These are phyloP conservation scores for Polydrusus cervinus DNA, from an alignment of 2,888 invertebrate species.

Conservation along the genomic window DNA sequence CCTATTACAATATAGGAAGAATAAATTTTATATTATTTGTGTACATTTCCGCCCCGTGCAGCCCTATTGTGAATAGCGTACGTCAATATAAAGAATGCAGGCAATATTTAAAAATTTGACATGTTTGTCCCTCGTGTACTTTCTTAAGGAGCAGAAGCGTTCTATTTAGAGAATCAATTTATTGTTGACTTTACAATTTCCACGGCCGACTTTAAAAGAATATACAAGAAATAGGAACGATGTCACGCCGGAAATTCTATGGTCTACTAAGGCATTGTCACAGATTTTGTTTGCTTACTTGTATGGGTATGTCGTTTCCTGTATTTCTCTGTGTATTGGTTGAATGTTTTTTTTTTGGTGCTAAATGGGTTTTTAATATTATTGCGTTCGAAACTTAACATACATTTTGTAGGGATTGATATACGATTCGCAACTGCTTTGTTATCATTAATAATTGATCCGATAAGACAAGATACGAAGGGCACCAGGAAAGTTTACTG, in stretches of 20 bases:
- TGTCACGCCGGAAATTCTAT: constrained; percentile 53
- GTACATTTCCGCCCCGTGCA: constrained; percentile 51
- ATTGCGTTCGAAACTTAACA: constrained; percentile 3
- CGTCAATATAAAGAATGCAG: constrained; percentile 39
- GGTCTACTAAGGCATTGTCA: constrained; percentile 51
- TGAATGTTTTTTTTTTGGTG: constrained; percentile 32
- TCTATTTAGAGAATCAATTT: constrained; percentile 61
- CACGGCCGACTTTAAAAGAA: constrained; percentile 59
- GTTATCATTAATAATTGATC: too few relatives aligned
- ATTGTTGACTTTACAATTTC: constrained; percentile 64
- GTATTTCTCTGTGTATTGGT: constrained; percentile 36
- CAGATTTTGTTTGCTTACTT: constrained; percentile 47
- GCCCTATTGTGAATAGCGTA: constrained; percentile 37
- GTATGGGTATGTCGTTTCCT: constrained; percentile 53
- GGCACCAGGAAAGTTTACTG: too few relatives aligned
- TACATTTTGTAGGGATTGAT: not conserved
- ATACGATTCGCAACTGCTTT: too few relatives aligned
- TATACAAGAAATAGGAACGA: constrained; percentile 51
- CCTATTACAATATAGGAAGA: constrained; percentile 22
- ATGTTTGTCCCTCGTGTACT: constrained; percentile 63
- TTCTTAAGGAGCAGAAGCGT: constrained; percentile 61
- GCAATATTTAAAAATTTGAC: constrained; percentile 57
- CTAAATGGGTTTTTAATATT: constrained; percentile 48
- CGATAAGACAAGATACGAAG: too few relatives aligned
- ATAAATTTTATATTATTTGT: constrained; percentile 38